phyloP scores from a whole-genome alignment of 2,113 vertebrate genomes.

The Aegotheles bennettii region DNA sequence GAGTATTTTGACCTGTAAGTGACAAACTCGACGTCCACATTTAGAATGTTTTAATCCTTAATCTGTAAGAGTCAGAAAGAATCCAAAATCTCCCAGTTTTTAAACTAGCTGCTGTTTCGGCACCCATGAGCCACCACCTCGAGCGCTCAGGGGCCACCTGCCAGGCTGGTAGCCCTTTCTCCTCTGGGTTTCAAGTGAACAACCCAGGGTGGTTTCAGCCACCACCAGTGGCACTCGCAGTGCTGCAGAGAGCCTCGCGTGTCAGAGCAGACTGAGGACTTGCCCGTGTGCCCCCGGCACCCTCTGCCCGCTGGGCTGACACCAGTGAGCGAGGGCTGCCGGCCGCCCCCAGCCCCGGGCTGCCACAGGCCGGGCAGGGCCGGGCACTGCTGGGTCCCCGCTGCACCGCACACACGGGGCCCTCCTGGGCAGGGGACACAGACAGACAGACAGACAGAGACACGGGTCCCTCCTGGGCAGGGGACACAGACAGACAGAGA shows the following conservation, averaged over 20 bases:
- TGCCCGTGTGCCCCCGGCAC: no score
- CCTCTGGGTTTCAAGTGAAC: background rate
- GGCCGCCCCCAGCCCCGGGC: background rate
- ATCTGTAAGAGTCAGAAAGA: background rate
- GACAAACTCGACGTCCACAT: background rate
- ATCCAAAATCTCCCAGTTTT: background rate
- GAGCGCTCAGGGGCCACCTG: accelerated
- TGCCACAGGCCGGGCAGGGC: no score
- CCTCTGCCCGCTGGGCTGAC: background rate
- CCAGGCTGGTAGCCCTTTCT: background rate
- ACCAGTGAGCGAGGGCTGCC: accelerated
- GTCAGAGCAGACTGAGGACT: background rate
- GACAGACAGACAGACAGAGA: accelerated
- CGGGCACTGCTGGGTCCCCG: background rate
- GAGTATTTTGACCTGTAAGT: background rate
- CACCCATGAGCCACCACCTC: background rate
- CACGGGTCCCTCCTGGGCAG: no score
- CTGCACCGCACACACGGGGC: no score
- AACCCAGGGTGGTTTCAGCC: background rate
- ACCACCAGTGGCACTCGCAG: accelerated
- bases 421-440: background rate
- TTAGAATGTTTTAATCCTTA: background rate
- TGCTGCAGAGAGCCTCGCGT: background rate
- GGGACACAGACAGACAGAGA: background rate
- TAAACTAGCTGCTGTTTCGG: background rate